Conservation (phyloP, 2,797 vertebrate species). For the Xenops minutus region DNA sequence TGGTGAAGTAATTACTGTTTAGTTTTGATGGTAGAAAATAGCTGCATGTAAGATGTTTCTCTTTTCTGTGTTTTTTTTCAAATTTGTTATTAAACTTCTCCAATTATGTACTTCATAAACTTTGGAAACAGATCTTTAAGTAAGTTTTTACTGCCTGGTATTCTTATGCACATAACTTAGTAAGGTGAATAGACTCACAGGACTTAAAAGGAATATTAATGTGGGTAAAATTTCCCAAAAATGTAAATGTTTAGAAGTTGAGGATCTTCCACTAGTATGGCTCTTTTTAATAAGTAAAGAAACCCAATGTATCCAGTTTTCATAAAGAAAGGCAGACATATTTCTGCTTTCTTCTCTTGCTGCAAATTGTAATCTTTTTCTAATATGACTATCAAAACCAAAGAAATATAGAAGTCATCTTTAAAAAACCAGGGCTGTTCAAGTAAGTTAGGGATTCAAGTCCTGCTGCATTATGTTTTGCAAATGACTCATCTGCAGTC, state of each 20-base stretch:
- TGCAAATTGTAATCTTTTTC: neutral
- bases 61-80: constrained; percentile 9
- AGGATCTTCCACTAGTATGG: neutral
- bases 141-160: neutral
- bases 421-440: neutral
- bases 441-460: neutral
- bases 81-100: constrained; percentile 38
- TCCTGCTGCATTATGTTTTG: neutral
- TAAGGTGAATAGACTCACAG: neutral
- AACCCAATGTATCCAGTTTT: neutral
- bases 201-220: constrained; percentile 37
- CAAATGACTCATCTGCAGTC: neutral
- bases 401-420: neutral
- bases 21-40: constrained; percentile 37
- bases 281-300: neutral
- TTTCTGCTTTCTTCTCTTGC: neutral
- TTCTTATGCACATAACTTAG: neutral
- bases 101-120: constrained; percentile 24
- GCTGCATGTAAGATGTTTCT: neutral
- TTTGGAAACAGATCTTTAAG: constrained; percentile 36
- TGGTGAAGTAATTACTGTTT: constrained; percentile 13
- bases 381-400: neutral
- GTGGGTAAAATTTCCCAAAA: neutral
- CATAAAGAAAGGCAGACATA: neutral
- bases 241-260: neutral